Evolutionary conservation across 1,140 invertebrate genomes (phyloP).

Genomic region (Nebria ingens): DNA sequence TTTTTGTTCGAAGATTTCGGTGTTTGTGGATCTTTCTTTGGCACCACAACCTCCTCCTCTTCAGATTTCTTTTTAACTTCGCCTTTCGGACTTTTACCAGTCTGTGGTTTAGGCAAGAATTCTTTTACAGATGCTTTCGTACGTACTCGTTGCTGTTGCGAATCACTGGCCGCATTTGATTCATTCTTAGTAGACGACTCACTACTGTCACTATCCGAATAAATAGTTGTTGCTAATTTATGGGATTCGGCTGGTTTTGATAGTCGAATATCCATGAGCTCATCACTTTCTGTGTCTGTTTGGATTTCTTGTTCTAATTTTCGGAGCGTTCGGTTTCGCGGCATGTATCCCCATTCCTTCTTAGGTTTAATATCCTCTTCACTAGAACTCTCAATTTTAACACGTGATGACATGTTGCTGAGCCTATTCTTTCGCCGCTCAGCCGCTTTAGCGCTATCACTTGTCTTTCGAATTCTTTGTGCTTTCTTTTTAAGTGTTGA

Average conservation of each 20-base stretch:
- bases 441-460: conserved; percentile 18
- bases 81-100: conserved; percentile 24
- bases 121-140: conserved; percentile 79
- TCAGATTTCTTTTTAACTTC: conserved; percentile 34
- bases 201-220: conserved; percentile 59
- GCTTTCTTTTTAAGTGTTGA: conserved; percentile 23
- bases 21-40: conserved; percentile 30
- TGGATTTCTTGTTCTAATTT: conserved; percentile 63
- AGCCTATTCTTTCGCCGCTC: conserved; percentile 17
- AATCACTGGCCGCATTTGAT: conserved; percentile 49
- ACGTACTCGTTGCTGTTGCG: conserved; percentile 52
- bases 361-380: conserved; percentile 45
- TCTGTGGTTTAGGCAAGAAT: conserved; percentile 40
- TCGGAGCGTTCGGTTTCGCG: conserved; percentile 44
- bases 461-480: conserved; percentile 29
- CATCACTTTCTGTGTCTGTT: conserved; percentile 64
- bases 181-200: conserved; percentile 37
- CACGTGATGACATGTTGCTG: conserved; percentile 30
- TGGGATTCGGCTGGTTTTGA: conserved; percentile 33
- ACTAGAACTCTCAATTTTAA: conserved; percentile 44
- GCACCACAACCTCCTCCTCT: conserved; percentile 35
- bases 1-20: conserved; percentile 24
- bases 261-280: conserved; percentile 50
- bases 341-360: conserved; percentile 37
- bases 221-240: conserved; percentile 45